Percentiles rank a stretch among this genome's conserved stretches.
Evolutionary conservation across 2,113 vertebrate genomes (phyloP).

Genomic region (Vidua macroura): DNA sequence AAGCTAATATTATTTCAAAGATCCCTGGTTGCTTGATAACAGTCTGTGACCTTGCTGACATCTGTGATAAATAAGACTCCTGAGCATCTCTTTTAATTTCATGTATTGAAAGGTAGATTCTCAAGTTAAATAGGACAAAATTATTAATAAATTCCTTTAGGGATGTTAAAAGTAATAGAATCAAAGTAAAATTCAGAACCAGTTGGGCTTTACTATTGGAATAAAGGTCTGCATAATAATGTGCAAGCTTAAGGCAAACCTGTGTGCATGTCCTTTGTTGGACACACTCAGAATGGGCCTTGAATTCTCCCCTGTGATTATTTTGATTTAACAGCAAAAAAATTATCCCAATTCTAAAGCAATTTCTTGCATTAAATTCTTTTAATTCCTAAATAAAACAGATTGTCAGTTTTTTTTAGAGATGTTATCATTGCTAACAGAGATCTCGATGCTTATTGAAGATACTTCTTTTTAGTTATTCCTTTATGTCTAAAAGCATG

Average conservation of each 20-base stretch:
- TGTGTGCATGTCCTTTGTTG: neutral
- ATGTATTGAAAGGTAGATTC: neutral
- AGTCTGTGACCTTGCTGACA: neutral
- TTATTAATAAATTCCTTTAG: neutral
- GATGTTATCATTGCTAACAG: neutral
- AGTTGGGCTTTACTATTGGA: neutral
- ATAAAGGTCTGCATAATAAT: neutral
- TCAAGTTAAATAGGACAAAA: neutral
- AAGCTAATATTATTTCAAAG: neutral
- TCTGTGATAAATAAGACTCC: neutral
- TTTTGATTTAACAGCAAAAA: neutral
- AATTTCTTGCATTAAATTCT: neutral
- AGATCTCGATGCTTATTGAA: neutral
- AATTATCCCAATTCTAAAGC: neutral
- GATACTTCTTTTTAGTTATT: neutral
- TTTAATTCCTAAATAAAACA: neutral
- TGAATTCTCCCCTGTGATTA: neutral
- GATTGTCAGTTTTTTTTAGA: neutral
- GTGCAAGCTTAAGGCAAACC: neutral
- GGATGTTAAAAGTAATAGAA: neutral
- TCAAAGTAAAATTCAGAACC: neutral
- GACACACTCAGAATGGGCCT: neutral
- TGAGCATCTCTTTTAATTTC: neutral
- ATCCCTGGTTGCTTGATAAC: neutral
- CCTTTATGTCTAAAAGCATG: slow-evolving; percentile 25